Percentiles rank a stretch among this genome's conserved stretches.
These are phyloP conservation scores for Notarius quadriscutis DNA, from an alignment of 2,113 vertebrate species.

Conservation along the genomic window DNA sequence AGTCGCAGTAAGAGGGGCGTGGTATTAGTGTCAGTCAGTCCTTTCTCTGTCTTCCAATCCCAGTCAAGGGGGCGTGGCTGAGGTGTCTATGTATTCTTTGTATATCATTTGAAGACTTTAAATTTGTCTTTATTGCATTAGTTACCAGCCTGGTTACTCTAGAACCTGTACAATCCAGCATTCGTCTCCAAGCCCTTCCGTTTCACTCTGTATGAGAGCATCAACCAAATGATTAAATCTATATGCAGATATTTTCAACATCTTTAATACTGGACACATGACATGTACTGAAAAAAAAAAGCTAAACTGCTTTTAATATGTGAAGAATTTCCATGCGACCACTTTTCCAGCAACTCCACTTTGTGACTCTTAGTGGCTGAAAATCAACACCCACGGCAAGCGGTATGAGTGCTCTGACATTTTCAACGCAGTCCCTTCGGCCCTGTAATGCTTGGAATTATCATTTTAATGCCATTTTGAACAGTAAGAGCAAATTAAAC, in stretches of 20 bases:
- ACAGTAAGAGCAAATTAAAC: conserved; percentile 41
- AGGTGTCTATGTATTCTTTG: neutral
- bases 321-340: conserved; percentile 14
- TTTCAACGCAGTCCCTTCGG: conserved; percentile 21
- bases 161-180: no score
- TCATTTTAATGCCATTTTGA: conserved; percentile 38
- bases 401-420: conserved; percentile 30
- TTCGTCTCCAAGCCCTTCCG: neutral
- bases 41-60: neutral
- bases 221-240: neutral
- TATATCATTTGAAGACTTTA: neutral
- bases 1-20: neutral
- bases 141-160: neutral
- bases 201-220: neutral
- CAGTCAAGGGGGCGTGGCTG: neutral
- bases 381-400: conserved; percentile 22
- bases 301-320: conserved; percentile 15
- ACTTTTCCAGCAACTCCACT: conserved; percentile 18
- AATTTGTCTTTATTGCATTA: neutral
- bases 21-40: neutral
- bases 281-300: neutral
- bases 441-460: conserved; percentile 3
- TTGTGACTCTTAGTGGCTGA: neutral
- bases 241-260: neutral
- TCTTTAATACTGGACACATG: neutral